Evolutionary conservation across 2,888 invertebrate genomes (phyloP).

Genomic region (Neoaliturus tenellus): DNA sequence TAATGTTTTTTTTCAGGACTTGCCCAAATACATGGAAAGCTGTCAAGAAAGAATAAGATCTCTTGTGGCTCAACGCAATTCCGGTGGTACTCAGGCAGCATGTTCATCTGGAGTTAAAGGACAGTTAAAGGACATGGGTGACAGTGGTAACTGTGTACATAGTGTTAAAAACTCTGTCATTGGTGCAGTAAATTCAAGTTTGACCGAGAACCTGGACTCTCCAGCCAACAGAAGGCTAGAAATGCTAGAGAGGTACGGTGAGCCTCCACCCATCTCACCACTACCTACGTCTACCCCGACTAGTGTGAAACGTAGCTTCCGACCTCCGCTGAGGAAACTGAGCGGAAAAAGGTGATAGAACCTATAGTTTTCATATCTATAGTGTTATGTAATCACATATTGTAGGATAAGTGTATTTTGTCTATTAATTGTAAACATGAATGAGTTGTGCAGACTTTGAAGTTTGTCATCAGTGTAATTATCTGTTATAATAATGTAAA

Average conservation of each 20-base stretch:
- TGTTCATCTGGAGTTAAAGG: background rate
- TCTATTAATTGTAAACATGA: no score
- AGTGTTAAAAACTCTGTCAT: background rate
- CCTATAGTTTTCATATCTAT: background rate
- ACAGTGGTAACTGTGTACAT: background rate
- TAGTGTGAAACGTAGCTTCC: slow-evolving; percentile 3
- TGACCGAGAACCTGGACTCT: background rate
- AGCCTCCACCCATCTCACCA: slow-evolving; percentile 20
- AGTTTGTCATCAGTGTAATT: background rate
- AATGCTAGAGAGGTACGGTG: slow-evolving; percentile 10
- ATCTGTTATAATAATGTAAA: background rate
- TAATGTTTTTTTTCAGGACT: slow-evolving; percentile 18
- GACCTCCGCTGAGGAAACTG: background rate
- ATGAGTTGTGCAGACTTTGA: background rate
- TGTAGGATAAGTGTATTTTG: background rate
- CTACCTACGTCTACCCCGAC: background rate
- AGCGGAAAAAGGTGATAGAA: background rate
- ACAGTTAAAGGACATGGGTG: background rate
- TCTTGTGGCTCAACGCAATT: slow-evolving; percentile 14
- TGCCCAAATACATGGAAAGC: background rate
- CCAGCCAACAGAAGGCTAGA: background rate
- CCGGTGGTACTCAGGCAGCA: background rate
- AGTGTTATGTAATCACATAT: background rate
- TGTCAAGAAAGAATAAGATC: slow-evolving; percentile 20
- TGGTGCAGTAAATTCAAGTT: background rate